Evolutionary conservation across 2,797 vertebrate genomes (phyloP).

Genomic region (Adrianichthys oophorus): DNA sequence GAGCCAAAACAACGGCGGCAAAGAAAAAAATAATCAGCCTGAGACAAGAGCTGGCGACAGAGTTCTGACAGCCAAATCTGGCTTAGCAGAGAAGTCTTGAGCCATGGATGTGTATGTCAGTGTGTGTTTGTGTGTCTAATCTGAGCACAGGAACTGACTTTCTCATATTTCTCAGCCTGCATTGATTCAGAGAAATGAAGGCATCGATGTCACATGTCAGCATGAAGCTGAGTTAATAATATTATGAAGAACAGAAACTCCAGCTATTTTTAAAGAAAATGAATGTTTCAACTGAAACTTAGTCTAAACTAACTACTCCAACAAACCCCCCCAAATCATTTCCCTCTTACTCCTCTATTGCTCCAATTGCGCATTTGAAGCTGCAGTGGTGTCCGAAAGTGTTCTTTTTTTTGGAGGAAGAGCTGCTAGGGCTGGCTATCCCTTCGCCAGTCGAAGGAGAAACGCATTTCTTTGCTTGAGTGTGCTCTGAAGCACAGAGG

Average conservation of each 20-base stretch:
- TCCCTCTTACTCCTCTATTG: no score
- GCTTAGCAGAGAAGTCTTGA: slow-evolving; percentile 15
- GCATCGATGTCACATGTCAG: slow-evolving; percentile 1
- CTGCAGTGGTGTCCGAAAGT: no score
- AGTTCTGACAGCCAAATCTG: slow-evolving; percentile 44
- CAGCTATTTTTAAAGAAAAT: background rate
- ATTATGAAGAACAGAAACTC: slow-evolving; percentile 1
- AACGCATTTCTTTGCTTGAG: no score
- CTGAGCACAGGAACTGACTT: slow-evolving; percentile 17
- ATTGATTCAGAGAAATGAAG: slow-evolving; percentile 36
- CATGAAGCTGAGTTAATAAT: slow-evolving; percentile 27
- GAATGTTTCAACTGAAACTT: no score
- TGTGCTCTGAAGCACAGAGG: no score
- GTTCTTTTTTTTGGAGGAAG: no score
- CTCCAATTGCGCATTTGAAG: no score
- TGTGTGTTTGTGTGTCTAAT: slow-evolving; percentile 9
- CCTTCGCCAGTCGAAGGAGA: no score
- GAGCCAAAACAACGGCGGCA: slow-evolving; percentile 63
- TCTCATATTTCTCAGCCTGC: slow-evolving; percentile 28
- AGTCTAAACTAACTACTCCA: no score
- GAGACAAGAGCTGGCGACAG: slow-evolving; percentile 56
- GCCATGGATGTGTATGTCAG: slow-evolving; percentile 19
- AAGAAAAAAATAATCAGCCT: slow-evolving; percentile 57
- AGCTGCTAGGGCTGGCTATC: no score
- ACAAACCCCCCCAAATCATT: no score